Conservation (phyloP, 2,888 invertebrate genomes). For the Stictocephala bisonia region DNA sequence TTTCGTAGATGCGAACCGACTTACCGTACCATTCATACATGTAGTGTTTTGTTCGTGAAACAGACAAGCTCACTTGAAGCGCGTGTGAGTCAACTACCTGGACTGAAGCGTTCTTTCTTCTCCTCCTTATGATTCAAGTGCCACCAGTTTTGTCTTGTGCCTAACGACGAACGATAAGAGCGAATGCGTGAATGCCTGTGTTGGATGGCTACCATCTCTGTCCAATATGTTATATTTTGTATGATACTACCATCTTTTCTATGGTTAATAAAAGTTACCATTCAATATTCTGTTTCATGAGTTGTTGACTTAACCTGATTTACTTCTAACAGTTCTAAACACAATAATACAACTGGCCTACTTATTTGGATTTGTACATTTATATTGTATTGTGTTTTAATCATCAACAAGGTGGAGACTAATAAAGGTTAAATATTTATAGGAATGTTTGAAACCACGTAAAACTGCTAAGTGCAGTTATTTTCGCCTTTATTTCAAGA, state of each 20-base stretch:
- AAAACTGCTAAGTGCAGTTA: not conserved
- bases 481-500: too few relatives aligned
- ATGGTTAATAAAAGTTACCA: constrained; percentile 57
- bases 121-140: constrained; percentile 30
- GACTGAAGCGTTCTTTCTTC: too few relatives aligned
- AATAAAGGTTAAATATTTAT: too few relatives aligned
- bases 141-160: constrained; percentile 16
- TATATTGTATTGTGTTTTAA: not conserved
- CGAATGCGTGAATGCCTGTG: constrained; percentile 42
- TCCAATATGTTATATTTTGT: constrained; percentile 50
- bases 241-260: constrained; percentile 52
- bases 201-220: constrained; percentile 35
- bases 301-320: constrained; percentile 34
- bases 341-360: constrained; percentile 27
- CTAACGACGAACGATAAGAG: constrained; percentile 16
- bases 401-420: too few relatives aligned
- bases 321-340: constrained; percentile 37
- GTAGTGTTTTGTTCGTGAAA: constrained; percentile 34
- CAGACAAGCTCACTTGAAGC: constrained; percentile 40
- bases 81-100: not conserved
- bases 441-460: too few relatives aligned
- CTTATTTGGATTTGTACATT: not conserved
- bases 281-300: constrained; percentile 55
- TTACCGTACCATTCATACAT: not conserved
- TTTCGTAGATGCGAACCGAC: constrained; percentile 15